A percentile compares a stretch with the other conserved stretches of the same genome.
Conservation (phyloP, 2,113 vertebrate species). For the Microtus montanus region DNA sequence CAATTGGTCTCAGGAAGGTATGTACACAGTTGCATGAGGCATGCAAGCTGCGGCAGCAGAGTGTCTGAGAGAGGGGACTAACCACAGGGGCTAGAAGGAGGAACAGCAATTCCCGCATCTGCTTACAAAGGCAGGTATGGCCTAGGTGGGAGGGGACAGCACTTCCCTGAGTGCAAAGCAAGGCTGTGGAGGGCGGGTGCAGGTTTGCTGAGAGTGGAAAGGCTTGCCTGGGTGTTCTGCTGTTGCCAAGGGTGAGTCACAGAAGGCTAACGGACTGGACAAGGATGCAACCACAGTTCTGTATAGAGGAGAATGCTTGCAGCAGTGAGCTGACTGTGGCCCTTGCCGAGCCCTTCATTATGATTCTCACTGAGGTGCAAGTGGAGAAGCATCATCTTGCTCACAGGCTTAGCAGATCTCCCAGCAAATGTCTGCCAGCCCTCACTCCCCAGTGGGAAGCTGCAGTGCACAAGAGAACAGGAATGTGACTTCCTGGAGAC, state of each 20-base stretch:
- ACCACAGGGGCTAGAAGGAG: not conserved
- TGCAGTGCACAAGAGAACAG: conserved; percentile 1
- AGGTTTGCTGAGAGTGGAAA: not conserved
- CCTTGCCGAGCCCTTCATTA: not conserved
- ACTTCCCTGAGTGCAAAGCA: not conserved
- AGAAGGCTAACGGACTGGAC: not conserved
- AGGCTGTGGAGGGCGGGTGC: not conserved
- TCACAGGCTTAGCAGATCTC: not conserved
- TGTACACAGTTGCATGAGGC: fast-evolving
- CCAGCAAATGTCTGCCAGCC: not conserved
- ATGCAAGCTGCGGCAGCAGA: not conserved
- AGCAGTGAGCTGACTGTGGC: not conserved
- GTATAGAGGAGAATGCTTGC: not conserved
- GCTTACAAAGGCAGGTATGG: not conserved
- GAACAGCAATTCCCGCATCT: not conserved
- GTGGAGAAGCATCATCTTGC: not conserved
- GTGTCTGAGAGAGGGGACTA: not conserved
- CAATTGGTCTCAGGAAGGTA: not conserved
- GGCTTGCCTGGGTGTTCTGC: not conserved
- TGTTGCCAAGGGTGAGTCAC: fast-evolving
- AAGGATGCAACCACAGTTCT: not conserved
- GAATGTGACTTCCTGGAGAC: not conserved
- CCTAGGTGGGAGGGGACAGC: not conserved
- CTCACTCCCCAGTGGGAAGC: conserved; percentile 18
- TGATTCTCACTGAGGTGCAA: not conserved